phyloP scores from a whole-genome alignment of 2,888 invertebrate genomes.

The Drosophila emarginata region DNA sequence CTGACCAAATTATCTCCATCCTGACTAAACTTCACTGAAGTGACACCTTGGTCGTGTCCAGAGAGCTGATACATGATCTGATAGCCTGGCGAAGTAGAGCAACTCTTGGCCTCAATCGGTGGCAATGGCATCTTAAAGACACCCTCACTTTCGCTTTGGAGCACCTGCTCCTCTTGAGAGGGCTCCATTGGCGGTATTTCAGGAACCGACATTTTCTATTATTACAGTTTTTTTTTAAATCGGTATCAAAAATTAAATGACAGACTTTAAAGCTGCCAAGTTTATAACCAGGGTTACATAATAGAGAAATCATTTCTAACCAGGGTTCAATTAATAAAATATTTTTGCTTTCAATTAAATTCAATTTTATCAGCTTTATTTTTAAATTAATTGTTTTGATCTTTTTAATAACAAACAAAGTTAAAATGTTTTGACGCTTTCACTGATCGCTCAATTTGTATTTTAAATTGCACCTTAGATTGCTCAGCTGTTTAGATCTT shows the following conservation, averaged over 20 bases:
- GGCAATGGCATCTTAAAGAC: conserved; percentile 45
- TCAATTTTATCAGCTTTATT: background rate
- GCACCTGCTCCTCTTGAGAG: background rate
- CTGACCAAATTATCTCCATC: conserved; percentile 99
- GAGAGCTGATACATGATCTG: conserved; percentile 95
- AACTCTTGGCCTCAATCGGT: conserved; percentile 78
- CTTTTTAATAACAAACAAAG: background rate
- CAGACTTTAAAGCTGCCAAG: background rate
- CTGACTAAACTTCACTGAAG: conserved; percentile 98
- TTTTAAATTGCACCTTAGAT: background rate
- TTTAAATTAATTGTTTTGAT: too few relatives aligned
- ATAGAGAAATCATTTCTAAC: background rate
- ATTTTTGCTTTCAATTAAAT: background rate
- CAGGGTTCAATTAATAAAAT: background rate
- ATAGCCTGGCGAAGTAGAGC: conserved; percentile 89
- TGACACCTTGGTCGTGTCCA: conserved; percentile 98
- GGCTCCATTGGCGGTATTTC: background rate
- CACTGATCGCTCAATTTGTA: background rate
- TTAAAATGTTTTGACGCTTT: background rate
- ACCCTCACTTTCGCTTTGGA: background rate
- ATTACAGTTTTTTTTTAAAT: background rate
- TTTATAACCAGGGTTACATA: background rate
- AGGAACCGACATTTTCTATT: too few relatives aligned
- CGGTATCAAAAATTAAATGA: background rate
- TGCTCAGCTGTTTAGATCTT: background rate